Conservation (phyloP, 2,113 vertebrate genomes). For the Indri indri region DNA sequence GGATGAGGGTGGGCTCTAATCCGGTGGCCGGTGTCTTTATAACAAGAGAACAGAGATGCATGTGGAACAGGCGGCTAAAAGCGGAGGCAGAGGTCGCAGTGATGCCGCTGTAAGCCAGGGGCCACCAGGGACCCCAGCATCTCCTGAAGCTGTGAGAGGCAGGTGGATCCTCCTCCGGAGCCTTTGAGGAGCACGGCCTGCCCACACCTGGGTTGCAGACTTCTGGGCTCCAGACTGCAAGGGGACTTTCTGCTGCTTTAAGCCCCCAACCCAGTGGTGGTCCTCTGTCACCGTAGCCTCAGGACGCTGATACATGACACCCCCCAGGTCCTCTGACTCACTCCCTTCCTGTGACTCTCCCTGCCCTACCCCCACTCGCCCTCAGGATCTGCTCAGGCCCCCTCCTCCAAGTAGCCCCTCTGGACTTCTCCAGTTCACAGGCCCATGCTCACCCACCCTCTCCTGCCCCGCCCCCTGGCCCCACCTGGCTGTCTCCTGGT, state of each 20-base stretch:
- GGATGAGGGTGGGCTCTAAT: background rate
- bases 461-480: background rate
- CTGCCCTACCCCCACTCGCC: accelerated
- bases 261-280: background rate
- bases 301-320: background rate
- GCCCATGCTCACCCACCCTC: background rate
- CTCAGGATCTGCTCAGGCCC: too few relatives aligned
- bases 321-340: too few relatives aligned
- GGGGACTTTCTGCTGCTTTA: background rate
- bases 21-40: background rate
- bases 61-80: background rate
- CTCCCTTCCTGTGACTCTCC: background rate
- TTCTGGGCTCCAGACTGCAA: background rate
- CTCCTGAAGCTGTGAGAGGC: background rate
- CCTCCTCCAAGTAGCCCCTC: background rate
- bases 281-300: background rate
- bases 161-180: background rate
- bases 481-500: background rate
- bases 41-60: background rate
- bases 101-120: background rate
- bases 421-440: background rate
- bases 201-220: background rate
- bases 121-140: background rate
- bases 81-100: background rate
- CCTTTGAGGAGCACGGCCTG: background rate